Evolutionary conservation across 2,113 vertebrate species (phyloP), one percentile per base, ranked within the genome.

Genomic region (Vulpes ferrilata): DNA sequence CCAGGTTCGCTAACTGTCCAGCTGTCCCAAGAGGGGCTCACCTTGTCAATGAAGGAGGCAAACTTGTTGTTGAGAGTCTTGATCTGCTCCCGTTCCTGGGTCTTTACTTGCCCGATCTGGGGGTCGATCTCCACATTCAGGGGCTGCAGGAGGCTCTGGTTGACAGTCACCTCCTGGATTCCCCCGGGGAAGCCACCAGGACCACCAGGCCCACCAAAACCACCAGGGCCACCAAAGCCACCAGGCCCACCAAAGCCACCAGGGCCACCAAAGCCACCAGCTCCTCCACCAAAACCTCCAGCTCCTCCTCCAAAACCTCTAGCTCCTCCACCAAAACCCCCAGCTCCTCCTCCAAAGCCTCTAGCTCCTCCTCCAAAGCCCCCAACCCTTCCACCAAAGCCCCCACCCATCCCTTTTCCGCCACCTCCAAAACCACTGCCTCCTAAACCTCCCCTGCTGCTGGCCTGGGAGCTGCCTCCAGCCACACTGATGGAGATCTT

Each of bases 41-140:
- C 96, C 96, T 97, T 95, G 35, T 97, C 96, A 0, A 93, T 97
- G 60, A 97, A 97, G 55, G 90, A 79, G 99, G 83, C 89, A 0
- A 82, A 95, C 48, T 92, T 95, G 95, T 95, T 88, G 43, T 95
- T 94, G 53, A 94, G 99, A 83, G 98, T 98, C 19, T 99, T 99
- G 98, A 99, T 99, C 93, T 99, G 98, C n/a, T 99, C 97, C 97
- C 99, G 98, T 97, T 99, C 99, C 73, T 98, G 98, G 73, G 78
- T 17, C 93, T 99, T 99, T 23, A 98, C 97, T 0, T 38, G n/a
- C 11, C 98, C 95, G 96, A 99, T 38, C 0, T 97, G 79, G 60
- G 98, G 98, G 74, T 98, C 95, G 0, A 98, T 93, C 25, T 98
- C 97, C 4, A 98, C 12, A 30, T 59, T 81, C 59, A 98, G 97